Evolutionary conservation across 2,888 invertebrate genomes (phyloP).

Genomic region (Physocephala rufipes): DNA sequence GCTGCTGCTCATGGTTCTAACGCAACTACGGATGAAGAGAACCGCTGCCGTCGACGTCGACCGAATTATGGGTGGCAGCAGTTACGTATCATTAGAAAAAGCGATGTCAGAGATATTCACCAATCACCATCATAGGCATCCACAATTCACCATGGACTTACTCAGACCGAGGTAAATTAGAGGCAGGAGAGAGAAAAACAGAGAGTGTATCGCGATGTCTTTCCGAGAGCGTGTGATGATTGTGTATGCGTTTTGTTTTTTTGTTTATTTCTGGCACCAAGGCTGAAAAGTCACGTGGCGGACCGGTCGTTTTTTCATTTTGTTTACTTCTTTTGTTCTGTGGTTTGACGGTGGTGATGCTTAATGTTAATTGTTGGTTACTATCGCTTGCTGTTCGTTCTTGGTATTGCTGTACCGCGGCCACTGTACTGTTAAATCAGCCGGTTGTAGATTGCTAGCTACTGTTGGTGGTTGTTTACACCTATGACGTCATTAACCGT

Average conservation of each 20-base stretch:
- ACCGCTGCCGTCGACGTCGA: too few species aligned
- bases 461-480: conserved; percentile 48
- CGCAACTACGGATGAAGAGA: neutral
- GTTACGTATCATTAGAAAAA: neutral
- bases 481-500: conserved; percentile 54
- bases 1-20: neutral
- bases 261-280: too few species aligned
- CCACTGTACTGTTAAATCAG: conserved; percentile 7
- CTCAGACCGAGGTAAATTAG: neutral
- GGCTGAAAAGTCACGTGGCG: conserved; percentile 37
- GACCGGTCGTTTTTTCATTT: conserved; percentile 11
- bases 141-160: too few species aligned
- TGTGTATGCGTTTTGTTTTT: too few species aligned
- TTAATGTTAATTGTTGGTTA: too few species aligned
- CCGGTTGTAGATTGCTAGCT: conserved; percentile 32
- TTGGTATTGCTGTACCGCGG: conserved; percentile 13
- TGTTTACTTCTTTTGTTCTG: conserved; percentile 17
- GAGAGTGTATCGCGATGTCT: neutral
- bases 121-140: too few species aligned
- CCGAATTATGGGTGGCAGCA: neutral
- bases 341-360: conserved; percentile 26
- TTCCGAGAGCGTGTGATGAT: neutral
- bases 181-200: neutral
- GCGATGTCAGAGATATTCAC: neutral
- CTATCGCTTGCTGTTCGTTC: conserved; percentile 34